Conservation (phyloP, 2,113 vertebrate species). For the Crypturellus undulatus region DNA sequence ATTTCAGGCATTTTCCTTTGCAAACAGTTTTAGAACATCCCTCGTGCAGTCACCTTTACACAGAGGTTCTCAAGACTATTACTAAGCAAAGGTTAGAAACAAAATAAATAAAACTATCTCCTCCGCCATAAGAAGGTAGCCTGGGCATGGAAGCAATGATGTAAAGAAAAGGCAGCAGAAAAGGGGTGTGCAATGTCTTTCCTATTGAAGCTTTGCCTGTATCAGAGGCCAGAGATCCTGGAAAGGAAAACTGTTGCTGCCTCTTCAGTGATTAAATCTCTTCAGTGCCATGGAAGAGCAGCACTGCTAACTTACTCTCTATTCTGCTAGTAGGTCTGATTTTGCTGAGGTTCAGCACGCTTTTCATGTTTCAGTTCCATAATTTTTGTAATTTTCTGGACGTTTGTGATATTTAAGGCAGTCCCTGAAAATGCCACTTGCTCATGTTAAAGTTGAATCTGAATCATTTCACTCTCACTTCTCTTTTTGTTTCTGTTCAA, state of each 20-base stretch:
- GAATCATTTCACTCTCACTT: background rate
- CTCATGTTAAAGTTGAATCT: background rate
- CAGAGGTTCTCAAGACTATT: background rate
- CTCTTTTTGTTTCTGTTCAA: background rate
- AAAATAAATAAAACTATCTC: background rate
- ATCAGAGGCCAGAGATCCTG: background rate
- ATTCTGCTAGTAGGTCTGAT: background rate
- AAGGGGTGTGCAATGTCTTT: rapidly evolving
- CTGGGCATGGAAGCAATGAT: background rate
- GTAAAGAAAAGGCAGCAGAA: background rate
- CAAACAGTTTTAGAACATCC: background rate
- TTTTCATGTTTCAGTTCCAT: background rate
- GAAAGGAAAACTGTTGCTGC: background rate
- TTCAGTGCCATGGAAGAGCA: background rate
- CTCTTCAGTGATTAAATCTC: background rate
- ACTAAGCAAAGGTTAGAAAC: background rate
- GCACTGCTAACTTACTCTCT: rapidly evolving
- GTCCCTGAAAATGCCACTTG: background rate
- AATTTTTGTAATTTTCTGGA: background rate
- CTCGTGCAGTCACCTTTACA: background rate
- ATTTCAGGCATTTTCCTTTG: background rate
- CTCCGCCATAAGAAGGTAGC: background rate
- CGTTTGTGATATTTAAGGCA: background rate
- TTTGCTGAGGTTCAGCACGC: background rate
- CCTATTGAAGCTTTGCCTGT: background rate